phyloP scores from a whole-genome alignment of 1,140 invertebrate genomes.

The Halesus radiatus region DNA sequence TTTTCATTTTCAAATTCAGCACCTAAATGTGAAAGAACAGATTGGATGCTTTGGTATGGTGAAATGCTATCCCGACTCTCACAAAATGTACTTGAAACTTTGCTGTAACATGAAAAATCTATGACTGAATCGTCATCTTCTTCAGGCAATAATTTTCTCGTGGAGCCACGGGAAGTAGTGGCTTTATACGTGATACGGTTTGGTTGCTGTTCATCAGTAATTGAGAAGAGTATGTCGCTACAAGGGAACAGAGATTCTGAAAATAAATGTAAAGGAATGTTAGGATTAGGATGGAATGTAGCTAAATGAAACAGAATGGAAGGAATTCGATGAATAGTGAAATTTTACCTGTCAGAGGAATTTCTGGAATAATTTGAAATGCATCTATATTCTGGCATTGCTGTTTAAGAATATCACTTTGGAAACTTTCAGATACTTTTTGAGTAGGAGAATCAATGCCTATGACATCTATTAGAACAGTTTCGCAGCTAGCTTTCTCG shows the following conservation, averaged over 20 bases:
- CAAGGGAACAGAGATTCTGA: conserved; percentile 6
- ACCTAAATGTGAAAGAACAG: neutral
- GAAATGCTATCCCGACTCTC: neutral
- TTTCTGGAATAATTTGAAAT: too few species aligned
- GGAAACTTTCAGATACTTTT: neutral
- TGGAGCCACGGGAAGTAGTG: neutral
- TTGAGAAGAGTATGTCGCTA: neutral
- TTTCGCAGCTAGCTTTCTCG: neutral
- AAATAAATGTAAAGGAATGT: neutral
- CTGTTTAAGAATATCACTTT: neutral
- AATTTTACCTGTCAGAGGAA: too few species aligned
- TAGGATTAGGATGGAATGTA: too few species aligned
- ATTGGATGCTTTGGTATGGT: neutral
- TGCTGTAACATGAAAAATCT: neutral
- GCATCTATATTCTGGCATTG: too few species aligned
- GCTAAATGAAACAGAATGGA: too few species aligned
- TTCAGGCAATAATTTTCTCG: neutral
- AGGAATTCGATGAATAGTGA: too few species aligned
- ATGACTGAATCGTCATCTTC: neutral
- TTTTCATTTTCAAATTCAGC: neutral
- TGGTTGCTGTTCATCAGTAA: neutral
- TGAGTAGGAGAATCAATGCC: neutral
- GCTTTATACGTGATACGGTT: neutral
- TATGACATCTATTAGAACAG: conserved; percentile 4
- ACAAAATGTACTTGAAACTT: neutral